Evolutionary conservation across 2,888 invertebrate species (phyloP).

Genomic region (Nomada ferruginata): DNA sequence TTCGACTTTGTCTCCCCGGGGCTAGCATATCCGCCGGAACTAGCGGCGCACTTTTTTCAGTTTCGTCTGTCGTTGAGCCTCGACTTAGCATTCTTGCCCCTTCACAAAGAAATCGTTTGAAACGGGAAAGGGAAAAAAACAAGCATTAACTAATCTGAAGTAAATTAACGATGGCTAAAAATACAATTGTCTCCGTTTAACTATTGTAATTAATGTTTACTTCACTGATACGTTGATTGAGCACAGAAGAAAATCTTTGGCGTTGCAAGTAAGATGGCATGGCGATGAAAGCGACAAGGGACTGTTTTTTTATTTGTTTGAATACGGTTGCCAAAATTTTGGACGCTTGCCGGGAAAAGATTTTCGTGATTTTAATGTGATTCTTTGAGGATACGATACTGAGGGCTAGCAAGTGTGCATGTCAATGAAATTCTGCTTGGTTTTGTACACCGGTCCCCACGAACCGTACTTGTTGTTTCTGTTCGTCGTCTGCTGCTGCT

Average conservation of each 20-base stretch:
- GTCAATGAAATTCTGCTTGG: constrained; percentile 89
- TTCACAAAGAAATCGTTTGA: constrained; percentile 4
- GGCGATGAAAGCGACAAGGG: not conserved
- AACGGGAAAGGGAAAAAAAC: not conserved
- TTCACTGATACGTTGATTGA: not conserved
- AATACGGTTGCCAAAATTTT: not conserved
- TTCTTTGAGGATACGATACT: not conserved
- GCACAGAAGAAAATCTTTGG: not conserved
- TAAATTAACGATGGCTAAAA: not conserved
- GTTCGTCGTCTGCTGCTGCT: constrained; percentile 79
- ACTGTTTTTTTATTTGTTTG: constrained; percentile 5
- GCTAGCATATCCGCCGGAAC: constrained; percentile 65
- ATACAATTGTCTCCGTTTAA: not conserved
- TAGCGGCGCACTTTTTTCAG: constrained; percentile 35
- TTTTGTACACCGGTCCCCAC: constrained; percentile 91
- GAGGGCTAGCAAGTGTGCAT: constrained; percentile 87
- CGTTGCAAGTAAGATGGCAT: not conserved
- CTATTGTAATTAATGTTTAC: not conserved
- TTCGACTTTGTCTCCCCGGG: constrained; percentile 30
- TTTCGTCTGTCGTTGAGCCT: constrained; percentile 11
- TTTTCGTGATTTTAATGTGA: constrained; percentile 1
- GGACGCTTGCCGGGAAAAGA: too few species aligned
- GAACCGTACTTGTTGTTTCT: constrained; percentile 85
- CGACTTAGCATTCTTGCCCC: not conserved
- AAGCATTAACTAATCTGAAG: not conserved